phyloP scores from a whole-genome alignment of 2,888 invertebrate genomes.

The Cynaeus angustus region DNA sequence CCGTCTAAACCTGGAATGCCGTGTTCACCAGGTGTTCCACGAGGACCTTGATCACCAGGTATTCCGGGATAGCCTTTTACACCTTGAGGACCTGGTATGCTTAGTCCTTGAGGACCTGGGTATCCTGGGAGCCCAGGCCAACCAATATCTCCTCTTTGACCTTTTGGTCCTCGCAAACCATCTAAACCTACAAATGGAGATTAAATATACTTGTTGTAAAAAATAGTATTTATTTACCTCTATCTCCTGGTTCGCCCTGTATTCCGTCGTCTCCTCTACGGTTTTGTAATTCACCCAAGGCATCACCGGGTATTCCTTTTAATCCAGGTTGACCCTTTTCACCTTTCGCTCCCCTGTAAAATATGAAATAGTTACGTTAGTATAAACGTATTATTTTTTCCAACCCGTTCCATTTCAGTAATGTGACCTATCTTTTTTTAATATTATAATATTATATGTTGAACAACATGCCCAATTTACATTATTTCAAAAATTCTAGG shows the following conservation, averaged over 20 bases:
- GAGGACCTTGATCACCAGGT: conserved; percentile 79
- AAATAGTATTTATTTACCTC: conserved; percentile 58
- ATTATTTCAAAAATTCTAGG: no score
- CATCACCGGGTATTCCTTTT: conserved; percentile 65
- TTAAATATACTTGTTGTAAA: background rate
- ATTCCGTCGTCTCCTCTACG: conserved; percentile 58
- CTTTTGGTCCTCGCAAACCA: conserved; percentile 76
- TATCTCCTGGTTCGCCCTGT: conserved; percentile 71
- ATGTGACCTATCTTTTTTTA: no score
- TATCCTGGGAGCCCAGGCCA: conserved; percentile 72
- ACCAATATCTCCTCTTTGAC: conserved; percentile 76
- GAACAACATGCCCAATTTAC: no score
- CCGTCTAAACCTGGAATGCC: conserved; percentile 64
- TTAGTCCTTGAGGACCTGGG: conserved; percentile 65
- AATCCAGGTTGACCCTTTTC: conserved; percentile 63
- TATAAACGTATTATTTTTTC: no score
- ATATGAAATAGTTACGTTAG: no score
- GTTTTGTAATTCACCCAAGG: conserved; percentile 36
- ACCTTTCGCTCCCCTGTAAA: conserved; percentile 65
- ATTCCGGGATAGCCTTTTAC: conserved; percentile 80
- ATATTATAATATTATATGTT: no score
- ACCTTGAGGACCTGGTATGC: conserved; percentile 74
- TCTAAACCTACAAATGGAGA: conserved; percentile 66
- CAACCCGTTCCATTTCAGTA: no score
- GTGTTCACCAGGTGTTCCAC: conserved; percentile 72